Percentiles rank a stretch among this genome's conserved stretches.
Conservation (phyloP, 2,888 invertebrate species). For the Troilus luridus region DNA sequence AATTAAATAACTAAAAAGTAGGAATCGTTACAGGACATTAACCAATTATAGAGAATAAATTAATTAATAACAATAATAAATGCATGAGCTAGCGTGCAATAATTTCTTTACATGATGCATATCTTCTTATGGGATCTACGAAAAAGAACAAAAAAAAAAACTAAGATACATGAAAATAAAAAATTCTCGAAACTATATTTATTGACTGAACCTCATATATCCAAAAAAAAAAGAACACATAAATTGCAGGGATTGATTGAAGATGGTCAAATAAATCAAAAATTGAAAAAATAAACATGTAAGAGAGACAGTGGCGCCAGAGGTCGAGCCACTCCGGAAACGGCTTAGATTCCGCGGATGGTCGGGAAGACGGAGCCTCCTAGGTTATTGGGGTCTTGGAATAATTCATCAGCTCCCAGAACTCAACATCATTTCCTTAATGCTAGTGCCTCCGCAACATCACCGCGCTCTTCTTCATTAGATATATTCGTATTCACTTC, state of each 20-base stretch:
- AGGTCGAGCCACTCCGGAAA: background rate
- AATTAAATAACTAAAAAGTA: no score
- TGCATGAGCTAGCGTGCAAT: no score
- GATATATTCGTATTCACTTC: background rate
- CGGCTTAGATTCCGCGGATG: background rate
- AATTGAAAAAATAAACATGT: background rate
- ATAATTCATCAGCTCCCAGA: background rate
- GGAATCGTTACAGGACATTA: no score
- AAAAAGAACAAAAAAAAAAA: no score
- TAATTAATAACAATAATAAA: no score
- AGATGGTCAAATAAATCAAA: background rate
- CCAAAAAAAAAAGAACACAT: no score
- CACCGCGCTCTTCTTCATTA: background rate
- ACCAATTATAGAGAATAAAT: no score
- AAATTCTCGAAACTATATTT: no score
- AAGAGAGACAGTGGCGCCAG: background rate
- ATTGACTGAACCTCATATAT: no score
- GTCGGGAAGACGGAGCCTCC: background rate
- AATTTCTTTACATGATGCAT: no score
- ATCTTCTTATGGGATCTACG: no score
- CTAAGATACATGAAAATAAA: no score
- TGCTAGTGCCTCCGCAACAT: background rate
- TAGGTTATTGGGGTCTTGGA: background rate
- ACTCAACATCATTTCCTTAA: background rate
- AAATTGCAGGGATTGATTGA: background rate